Percentiles rank a stretch among this genome's conserved stretches.
phyloP scores from a whole-genome alignment of 2,888 invertebrate genomes.

The Macropis europaea region DNA sequence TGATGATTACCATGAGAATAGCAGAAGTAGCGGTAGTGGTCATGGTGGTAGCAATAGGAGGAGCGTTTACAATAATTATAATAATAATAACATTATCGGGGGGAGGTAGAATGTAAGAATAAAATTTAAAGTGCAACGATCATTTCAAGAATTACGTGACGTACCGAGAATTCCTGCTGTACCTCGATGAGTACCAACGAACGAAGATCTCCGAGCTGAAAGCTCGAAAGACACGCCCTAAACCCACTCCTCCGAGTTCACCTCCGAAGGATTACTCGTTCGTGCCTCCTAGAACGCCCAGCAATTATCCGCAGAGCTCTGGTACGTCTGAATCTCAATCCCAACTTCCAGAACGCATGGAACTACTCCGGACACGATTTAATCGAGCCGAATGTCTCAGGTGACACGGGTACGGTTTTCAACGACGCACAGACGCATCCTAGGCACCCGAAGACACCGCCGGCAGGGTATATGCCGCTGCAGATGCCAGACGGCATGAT shows the following conservation, averaged over 20 bases:
- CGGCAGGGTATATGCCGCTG: constrained; percentile 42
- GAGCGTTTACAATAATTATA: too few relatives aligned
- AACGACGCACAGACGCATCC: constrained; percentile 37
- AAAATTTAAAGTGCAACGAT: not conserved
- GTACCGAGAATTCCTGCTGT: constrained; percentile 85
- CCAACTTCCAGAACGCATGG: not conserved
- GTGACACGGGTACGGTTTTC: constrained; percentile 33
- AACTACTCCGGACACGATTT: not conserved
- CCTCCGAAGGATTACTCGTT: constrained; percentile 53
- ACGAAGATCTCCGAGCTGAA: constrained; percentile 80
- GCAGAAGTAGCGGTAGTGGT: too few relatives aligned
- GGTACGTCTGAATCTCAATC: constrained; percentile 13
- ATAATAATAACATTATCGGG: too few relatives aligned
- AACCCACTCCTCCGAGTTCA: constrained; percentile 57
- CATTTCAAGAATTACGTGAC: constrained; percentile 84
- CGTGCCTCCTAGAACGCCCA: not conserved
- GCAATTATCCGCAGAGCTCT: constrained; percentile 22
- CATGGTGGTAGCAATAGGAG: too few relatives aligned
- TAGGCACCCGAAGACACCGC: constrained; percentile 49
- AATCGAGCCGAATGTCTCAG: constrained; percentile 23
- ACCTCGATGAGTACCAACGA: constrained; percentile 84
- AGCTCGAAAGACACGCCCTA: constrained; percentile 58
- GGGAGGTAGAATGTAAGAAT: too few relatives aligned
- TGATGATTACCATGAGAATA: too few relatives aligned
- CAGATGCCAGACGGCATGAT: constrained; percentile 56